Percentiles rank a stretch among this genome's conserved stretches.
Conservation (phyloP, 2,113 vertebrate genomes). For the Sorex fumeus region DNA sequence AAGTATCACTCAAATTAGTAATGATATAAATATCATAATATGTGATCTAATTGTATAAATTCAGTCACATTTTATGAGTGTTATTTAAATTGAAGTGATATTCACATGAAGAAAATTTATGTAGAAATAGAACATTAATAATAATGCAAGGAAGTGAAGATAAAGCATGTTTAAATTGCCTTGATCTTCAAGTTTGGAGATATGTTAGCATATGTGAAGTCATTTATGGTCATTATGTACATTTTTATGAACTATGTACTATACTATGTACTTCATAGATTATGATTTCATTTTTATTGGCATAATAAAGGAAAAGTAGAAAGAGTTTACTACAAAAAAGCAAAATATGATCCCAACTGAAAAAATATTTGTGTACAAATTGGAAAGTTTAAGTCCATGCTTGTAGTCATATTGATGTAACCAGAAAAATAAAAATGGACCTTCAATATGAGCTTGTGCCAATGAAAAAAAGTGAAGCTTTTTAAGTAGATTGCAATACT, state of each 20-base stretch:
- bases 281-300: not conserved
- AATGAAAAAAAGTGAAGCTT: not conserved
- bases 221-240: not conserved
- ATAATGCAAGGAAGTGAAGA: not conserved
- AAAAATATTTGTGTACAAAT: not conserved
- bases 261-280: no score
- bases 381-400: not conserved
- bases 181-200: not conserved
- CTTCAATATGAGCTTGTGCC: not conserved
- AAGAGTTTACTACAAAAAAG: not conserved
- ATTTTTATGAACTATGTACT: no score
- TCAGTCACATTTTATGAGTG: not conserved
- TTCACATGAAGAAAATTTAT: not conserved
- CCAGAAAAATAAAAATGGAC: not conserved
- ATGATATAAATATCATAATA: not conserved
- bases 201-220: no score
- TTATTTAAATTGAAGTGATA: not conserved
- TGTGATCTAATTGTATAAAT: not conserved
- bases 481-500: conserved; percentile 1
- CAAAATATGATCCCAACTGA: not conserved
- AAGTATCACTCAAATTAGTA: not conserved
- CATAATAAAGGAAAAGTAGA: not conserved
- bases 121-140: not conserved
- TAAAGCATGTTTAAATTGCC: not conserved
- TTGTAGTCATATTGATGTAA: not conserved